Conservation (phyloP, 2,797 vertebrate species). For the Epinephelus awoara region DNA sequence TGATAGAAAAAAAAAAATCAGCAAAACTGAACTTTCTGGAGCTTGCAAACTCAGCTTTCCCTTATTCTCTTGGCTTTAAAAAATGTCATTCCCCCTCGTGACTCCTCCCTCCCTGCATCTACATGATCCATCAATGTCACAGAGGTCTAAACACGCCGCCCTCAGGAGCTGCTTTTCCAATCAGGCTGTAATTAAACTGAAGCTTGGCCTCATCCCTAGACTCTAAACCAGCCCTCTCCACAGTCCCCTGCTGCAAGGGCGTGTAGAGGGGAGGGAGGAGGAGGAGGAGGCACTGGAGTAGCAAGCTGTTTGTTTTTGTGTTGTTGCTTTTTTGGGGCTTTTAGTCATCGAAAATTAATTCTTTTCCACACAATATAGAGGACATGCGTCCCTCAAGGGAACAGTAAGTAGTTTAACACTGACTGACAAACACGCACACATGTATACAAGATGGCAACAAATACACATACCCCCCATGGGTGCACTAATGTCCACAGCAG, state of each 20-base stretch:
- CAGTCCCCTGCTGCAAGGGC: constrained; percentile 62
- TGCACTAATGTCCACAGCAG: constrained; percentile 77
- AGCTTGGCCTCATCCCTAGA: constrained; percentile 78
- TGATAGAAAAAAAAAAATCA: background rate
- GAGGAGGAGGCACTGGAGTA: constrained; percentile 28
- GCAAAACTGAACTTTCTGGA: constrained; percentile 14
- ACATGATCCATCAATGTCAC: constrained; percentile 83
- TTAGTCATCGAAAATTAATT: constrained; percentile 78
- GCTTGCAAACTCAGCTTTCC: constrained; percentile 11
- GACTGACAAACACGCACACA: constrained; percentile 63
- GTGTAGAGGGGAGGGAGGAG: constrained; percentile 15
- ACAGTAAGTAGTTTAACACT: constrained; percentile 61
- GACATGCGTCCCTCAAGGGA: constrained; percentile 68
- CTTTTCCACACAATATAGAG: constrained; percentile 66
- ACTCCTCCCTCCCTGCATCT: constrained; percentile 54
- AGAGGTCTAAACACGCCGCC: constrained; percentile 70
- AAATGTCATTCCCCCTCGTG: constrained; percentile 22
- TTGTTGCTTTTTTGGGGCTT: constrained; percentile 58
- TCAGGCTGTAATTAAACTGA: constrained; percentile 82
- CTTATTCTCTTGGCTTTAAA: constrained; percentile 42
- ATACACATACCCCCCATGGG: constrained; percentile 66
- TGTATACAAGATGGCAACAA: constrained; percentile 73
- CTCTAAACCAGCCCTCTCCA: constrained; percentile 62
- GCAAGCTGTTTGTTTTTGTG: constrained; percentile 52
- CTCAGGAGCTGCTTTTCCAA: constrained; percentile 82